Evolutionary conservation across 2,888 invertebrate genomes (phyloP).

Genomic region (Sesia apiformis): DNA sequence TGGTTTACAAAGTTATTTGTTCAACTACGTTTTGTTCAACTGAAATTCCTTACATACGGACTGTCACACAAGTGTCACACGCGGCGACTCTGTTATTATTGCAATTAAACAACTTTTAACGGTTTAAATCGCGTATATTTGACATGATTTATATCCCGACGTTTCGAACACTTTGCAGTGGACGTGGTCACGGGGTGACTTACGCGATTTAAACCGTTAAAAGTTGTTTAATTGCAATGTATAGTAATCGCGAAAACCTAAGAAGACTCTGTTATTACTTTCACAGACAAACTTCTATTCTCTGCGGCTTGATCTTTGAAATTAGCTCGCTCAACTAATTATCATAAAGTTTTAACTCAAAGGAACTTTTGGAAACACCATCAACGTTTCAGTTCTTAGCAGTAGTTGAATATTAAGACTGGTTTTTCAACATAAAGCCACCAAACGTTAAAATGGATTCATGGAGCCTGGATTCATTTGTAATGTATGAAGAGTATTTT

Average conservation of each 20-base stretch:
- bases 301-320: slow-evolving; percentile 44
- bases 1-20: slow-evolving; percentile 26
- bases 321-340: slow-evolving; percentile 52
- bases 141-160: too few species aligned
- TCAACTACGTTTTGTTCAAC: slow-evolving; percentile 15
- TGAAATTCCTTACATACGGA: slow-evolving; percentile 9
- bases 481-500: background rate
- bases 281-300: slow-evolving; percentile 29
- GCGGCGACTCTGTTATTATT: slow-evolving; percentile 17
- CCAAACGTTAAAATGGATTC: background rate
- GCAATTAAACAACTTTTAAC: too few species aligned
- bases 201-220: too few species aligned
- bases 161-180: too few species aligned
- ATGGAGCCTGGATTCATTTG: background rate
- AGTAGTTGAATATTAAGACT: slow-evolving; percentile 31
- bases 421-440: background rate
- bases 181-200: too few species aligned
- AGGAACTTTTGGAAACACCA: slow-evolving; percentile 48
- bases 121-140: too few species aligned
- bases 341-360: slow-evolving; percentile 50
- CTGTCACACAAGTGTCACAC: slow-evolving; percentile 11
- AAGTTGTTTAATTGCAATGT: too few species aligned
- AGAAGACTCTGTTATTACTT: slow-evolving; percentile 21
- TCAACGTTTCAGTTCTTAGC: slow-evolving; percentile 28
- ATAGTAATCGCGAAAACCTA: too few species aligned